Evolutionary conservation across 53 echinoderm and acorn worm genomes (phyloP), one percentile per base, ranked within the genome.

Genomic region (Stichopus horrens): DNA sequence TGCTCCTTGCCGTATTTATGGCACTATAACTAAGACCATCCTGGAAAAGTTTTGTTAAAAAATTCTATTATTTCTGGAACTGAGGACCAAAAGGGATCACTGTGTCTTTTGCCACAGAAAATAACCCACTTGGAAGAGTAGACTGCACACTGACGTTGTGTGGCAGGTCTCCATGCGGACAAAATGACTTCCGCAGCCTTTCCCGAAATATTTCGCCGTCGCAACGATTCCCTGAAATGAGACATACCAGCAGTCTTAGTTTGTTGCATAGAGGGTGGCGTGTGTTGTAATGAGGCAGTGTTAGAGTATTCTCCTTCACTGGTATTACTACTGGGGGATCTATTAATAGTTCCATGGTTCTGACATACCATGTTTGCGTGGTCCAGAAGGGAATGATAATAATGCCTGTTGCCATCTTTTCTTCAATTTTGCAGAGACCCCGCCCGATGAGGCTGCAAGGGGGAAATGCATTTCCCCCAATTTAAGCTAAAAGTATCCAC

Each of bases 401-500:
- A 4, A 90, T 77, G 7, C 79, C 90, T 78, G n/a, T 63, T 57
- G 86, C 92, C 79, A 51, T 21, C 53, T 88, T 74, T 55, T 21
- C 0, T 51, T 53, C 75, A 0, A 90, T 21, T 71, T 92, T 92
- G 52, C 78, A 55, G 21, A 88, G 77, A 14, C 23, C 19, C 23
- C 57, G 21, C 51, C 92, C 92, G 53, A 90, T 88, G 20, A 90
- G 55, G 76, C 90, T 86, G 78, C 87, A 92, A 86, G 90, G 92
- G 75, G 90, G 90, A 75, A 92, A 92, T 66, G 86, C 86, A 84
- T 92, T 7, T 23, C n/a, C 20, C 60, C 91, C 91, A 88, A 53
- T 58, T 68, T 18, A 89, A 10, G 4, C 54, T 57, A 18, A 92
- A 89, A 19, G 76, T 86, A 92, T 88, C 86, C 4, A 89, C 66